phyloP scores from a whole-genome alignment of 2,113 vertebrate genomes.

The Rhinoderma darwinii region DNA sequence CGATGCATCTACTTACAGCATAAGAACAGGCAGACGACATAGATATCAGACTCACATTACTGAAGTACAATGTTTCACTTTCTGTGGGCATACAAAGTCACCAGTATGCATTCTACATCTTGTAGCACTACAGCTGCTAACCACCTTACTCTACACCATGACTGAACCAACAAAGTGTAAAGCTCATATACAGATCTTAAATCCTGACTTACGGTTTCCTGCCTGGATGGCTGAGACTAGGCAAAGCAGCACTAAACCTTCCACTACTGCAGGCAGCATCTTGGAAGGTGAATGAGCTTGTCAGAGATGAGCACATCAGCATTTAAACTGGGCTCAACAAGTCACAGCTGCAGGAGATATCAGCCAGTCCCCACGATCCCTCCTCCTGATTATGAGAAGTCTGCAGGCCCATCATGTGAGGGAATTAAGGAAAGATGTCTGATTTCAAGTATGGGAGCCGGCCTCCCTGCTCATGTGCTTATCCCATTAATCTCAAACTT shows the following conservation, averaged over 20 bases:
- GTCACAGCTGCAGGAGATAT: constrained; percentile 24
- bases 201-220: constrained; percentile 72
- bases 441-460: constrained; percentile 72
- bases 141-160: too few species aligned
- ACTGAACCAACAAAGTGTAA: neutral
- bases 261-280: constrained; percentile 64
- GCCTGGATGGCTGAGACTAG: constrained; percentile 64
- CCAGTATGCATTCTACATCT: neutral
- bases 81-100: too few species aligned
- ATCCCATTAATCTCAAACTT: constrained; percentile 63
- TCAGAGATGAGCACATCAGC: neutral
- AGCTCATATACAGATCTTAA: too few species aligned
- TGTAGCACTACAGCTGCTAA: neutral
- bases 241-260: constrained; percentile 53
- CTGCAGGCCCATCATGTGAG: constrained; percentile 80
- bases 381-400: constrained; percentile 67
- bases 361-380: constrained; percentile 50
- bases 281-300: constrained; percentile 1
- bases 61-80: too few species aligned
- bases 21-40: too few species aligned
- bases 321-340: constrained; percentile 24
- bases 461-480: constrained; percentile 77
- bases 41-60: too few species aligned
- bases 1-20: too few species aligned
- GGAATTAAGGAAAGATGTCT: constrained; percentile 74